Conservation (phyloP, 2,797 vertebrate species). For the Phylloscopus collybita region DNA sequence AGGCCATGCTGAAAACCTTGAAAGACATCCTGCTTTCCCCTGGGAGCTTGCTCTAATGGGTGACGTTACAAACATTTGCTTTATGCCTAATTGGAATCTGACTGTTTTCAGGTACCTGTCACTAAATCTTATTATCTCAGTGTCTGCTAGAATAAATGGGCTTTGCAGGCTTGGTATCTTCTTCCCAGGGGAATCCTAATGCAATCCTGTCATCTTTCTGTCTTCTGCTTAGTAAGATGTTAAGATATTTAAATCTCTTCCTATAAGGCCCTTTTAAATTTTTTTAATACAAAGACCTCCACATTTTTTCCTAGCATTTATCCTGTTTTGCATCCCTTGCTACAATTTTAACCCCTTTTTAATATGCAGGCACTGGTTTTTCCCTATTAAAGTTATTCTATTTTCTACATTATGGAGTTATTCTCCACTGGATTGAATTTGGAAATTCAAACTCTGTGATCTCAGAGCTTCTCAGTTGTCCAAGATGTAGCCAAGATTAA, state of each 20-base stretch:
- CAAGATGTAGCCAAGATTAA: not conserved
- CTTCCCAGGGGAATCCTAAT: conserved; percentile 12
- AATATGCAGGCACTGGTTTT: not conserved
- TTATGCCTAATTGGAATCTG: conserved; percentile 15
- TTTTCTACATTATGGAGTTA: not conserved
- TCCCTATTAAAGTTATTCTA: not conserved
- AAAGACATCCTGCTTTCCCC: not conserved
- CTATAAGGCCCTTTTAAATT: not conserved
- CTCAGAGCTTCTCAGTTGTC: not conserved
- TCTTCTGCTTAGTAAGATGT: conserved; percentile 5
- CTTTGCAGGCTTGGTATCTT: not conserved
- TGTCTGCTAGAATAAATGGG: conserved; percentile 29
- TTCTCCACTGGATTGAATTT: not conserved
- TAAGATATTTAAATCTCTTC: not conserved
- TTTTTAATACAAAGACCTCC: not conserved
- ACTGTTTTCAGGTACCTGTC: conserved; percentile 32
- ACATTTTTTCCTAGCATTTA: not conserved
- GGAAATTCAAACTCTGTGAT: not conserved
- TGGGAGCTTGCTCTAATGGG: not conserved
- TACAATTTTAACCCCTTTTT: not conserved
- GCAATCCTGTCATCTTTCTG: not conserved
- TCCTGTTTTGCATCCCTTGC: not conserved
- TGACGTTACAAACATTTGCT: conserved; percentile 6
- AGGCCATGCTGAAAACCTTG: not conserved
- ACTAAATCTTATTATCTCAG: not conserved